Conservation (phyloP, 1,140 invertebrate species). For the Calosoma granatense region DNA sequence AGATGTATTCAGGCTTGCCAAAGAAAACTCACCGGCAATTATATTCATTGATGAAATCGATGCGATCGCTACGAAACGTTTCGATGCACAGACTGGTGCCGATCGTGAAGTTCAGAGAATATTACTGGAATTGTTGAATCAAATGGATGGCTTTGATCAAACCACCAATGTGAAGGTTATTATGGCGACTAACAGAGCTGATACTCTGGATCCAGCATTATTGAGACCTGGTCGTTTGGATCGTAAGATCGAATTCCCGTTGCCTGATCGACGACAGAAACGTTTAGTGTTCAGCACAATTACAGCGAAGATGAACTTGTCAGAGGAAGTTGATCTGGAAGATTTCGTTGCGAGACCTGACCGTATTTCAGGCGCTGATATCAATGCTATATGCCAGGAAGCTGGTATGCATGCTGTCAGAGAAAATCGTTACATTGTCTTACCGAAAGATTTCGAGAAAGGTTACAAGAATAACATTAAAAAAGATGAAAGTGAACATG, state of each 20-base stretch:
- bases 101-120: constrained; percentile 99
- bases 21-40: constrained; percentile 98
- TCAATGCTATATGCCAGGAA: constrained; percentile 99
- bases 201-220: constrained; percentile 96
- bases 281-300: constrained; percentile 97
- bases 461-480: constrained; percentile 99
- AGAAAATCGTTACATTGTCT: constrained; percentile 96
- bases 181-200: constrained; percentile 98
- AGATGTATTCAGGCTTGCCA: constrained; percentile 96
- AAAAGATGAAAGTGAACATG: constrained; percentile 98
- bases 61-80: constrained; percentile 96
- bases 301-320: constrained; percentile 98
- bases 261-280: constrained; percentile 96
- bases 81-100: constrained; percentile 98
- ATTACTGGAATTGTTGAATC: constrained; percentile 92
- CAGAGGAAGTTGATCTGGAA: constrained; percentile 92
- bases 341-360: constrained; percentile 98
- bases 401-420: constrained; percentile 92
- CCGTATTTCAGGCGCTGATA: constrained; percentile 97
- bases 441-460: constrained; percentile 99
- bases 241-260: constrained; percentile 97
- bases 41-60: constrained; percentile 99
- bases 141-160: constrained; percentile 99
- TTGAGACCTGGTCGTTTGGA: constrained; percentile 94
- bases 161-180: constrained; percentile 99